Evolutionary conservation across 2,888 invertebrate genomes (phyloP).

Genomic region (Iphiclides podalirius): DNA sequence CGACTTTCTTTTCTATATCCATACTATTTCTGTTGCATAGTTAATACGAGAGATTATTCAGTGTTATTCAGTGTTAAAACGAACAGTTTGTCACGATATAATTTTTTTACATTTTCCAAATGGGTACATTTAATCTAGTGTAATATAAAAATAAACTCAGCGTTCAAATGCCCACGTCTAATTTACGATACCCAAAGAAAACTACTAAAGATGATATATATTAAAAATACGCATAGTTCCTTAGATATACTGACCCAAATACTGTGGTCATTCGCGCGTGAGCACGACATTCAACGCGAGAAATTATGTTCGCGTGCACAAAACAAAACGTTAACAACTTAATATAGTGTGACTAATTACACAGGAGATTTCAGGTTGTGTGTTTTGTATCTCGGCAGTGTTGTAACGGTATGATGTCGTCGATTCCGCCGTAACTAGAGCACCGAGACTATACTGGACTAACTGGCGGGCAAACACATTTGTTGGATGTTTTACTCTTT

Average conservation of each 20-base stretch:
- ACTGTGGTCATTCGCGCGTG: conserved; percentile 38
- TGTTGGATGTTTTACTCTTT: neutral
- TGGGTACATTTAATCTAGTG: no score
- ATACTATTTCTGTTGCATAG: no score
- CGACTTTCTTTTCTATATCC: conserved; percentile 60
- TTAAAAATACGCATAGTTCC: neutral
- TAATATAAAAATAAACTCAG: no score
- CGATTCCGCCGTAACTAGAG: conserved; percentile 54
- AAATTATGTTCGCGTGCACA: conserved; percentile 39
- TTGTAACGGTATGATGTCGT: conserved; percentile 38
- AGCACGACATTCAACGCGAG: conserved; percentile 50
- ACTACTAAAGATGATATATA: no score
- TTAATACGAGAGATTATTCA: no score
- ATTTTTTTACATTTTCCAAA: no score
- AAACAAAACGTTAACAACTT: conserved; percentile 1
- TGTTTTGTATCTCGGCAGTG: conserved; percentile 7
- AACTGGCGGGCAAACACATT: conserved; percentile 10
- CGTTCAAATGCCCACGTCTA: no score
- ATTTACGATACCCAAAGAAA: no score
- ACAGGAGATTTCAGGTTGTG: conserved; percentile 1
- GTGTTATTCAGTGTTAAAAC: no score
- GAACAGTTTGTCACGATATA: no score
- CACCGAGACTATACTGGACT: conserved; percentile 47
- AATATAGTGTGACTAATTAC: conserved; percentile 1
- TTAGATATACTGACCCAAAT: conserved; percentile 57